These are phyloP conservation scores for Sogatella furcifera DNA, from an alignment of 1,140 invertebrate species.

Conservation along the genomic window DNA sequence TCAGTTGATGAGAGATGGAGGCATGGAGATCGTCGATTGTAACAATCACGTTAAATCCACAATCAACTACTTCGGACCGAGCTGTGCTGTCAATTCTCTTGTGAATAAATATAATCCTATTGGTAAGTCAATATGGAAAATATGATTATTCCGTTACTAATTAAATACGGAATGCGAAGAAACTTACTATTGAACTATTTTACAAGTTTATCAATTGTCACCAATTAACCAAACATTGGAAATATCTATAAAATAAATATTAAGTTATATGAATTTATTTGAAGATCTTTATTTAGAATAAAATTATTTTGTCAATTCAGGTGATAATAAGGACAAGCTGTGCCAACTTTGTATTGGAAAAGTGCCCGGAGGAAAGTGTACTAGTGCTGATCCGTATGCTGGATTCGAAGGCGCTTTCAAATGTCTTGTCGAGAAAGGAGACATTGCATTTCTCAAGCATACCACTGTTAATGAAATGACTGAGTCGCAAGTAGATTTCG, in stretches of 20 bases:
- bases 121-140: slow-evolving; percentile 38
- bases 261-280: no score
- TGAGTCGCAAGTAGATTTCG: slow-evolving; percentile 39
- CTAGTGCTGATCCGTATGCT: slow-evolving; percentile 76
- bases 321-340: slow-evolving; percentile 66
- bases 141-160: not conserved
- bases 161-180: no score
- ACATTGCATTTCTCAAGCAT: slow-evolving; percentile 88
- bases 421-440: slow-evolving; percentile 76
- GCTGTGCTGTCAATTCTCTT: slow-evolving; percentile 87
- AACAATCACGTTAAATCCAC: slow-evolving; percentile 94
- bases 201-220: no score
- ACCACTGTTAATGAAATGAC: slow-evolving; percentile 68
- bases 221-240: no score
- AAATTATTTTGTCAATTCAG: slow-evolving; percentile 27
- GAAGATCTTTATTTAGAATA: no score
- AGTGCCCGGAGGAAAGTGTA: slow-evolving; percentile 65
- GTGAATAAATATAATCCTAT: slow-evolving; percentile 90
- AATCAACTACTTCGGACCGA: slow-evolving; percentile 77
- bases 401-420: slow-evolving; percentile 83
- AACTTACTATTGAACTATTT: no score
- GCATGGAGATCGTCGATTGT: slow-evolving; percentile 77
- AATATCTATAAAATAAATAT: no score
- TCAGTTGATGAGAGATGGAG: slow-evolving; percentile 68
- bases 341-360: slow-evolving; percentile 78